Conservation (phyloP, 2,888 invertebrate genomes). For the Sinhomidia bicolor region DNA sequence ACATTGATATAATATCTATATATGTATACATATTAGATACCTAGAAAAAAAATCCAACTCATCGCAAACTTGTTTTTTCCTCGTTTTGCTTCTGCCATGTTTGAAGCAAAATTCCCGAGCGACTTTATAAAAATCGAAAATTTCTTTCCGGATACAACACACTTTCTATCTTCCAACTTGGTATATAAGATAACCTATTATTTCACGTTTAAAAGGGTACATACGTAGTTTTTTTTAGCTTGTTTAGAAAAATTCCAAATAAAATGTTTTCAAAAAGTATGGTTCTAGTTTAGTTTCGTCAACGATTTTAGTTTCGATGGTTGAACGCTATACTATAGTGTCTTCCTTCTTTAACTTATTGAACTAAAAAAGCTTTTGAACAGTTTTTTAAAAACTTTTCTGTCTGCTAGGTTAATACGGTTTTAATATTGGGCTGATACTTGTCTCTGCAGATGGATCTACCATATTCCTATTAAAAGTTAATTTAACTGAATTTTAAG, state of each 20-base stretch:
- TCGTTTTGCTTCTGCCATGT: background rate
- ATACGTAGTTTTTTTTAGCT: background rate
- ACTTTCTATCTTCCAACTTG: background rate
- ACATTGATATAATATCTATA: background rate
- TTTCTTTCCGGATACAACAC: background rate
- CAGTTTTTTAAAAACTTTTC: too few relatives aligned
- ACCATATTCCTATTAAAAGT: too few relatives aligned
- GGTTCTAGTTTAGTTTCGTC: too few relatives aligned
- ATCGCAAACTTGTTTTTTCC: slow-evolving; percentile 16
- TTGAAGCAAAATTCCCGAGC: slow-evolving; percentile 9
- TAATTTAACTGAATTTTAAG: too few relatives aligned
- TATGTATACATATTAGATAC: background rate
- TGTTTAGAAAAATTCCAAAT: background rate
- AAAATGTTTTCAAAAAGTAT: background rate
- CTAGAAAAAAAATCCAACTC: background rate
- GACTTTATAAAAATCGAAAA: slow-evolving; percentile 38
- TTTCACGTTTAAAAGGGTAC: background rate
- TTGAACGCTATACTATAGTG: background rate
- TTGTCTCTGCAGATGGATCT: too few relatives aligned
- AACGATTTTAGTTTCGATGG: too few relatives aligned
- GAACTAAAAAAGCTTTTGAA: too few relatives aligned
- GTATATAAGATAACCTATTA: slow-evolving; percentile 32
- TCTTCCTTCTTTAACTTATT: background rate
- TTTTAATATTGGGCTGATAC: too few relatives aligned
- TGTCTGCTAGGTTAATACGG: too few relatives aligned